A percentile compares a stretch with the other conserved stretches of the same genome.
These are phyloP conservation scores for Octonoba sinensis DNA, from an alignment of 2,888 invertebrate genomes.

Conservation along the genomic window DNA sequence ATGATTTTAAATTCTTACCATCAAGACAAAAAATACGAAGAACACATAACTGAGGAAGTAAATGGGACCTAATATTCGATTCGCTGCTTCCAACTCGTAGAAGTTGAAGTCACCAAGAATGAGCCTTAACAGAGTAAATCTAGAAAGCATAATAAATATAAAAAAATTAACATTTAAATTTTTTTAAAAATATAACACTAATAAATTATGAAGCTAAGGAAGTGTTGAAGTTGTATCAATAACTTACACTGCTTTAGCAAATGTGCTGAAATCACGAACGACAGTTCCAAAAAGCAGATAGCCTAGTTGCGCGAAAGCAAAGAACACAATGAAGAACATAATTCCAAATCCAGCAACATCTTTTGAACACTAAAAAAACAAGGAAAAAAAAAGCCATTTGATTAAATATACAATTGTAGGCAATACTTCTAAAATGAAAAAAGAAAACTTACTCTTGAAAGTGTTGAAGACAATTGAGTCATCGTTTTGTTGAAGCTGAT, in stretches of 20 bases:
- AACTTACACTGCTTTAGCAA: constrained; percentile 74
- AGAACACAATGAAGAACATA: constrained; percentile 84
- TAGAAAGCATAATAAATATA: constrained; percentile 25
- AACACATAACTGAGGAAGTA: constrained; percentile 83
- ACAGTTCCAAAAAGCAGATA: constrained; percentile 82
- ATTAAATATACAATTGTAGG: background rate
- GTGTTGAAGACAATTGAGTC: constrained; percentile 80
- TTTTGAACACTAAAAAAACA: constrained; percentile 75
- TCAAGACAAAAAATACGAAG: constrained; percentile 82
- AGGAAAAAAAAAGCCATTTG: background rate
- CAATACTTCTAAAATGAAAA: background rate
- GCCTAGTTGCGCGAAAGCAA: constrained; percentile 82
- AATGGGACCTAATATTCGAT: constrained; percentile 80
- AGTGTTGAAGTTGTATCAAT: background rate
- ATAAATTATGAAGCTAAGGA: no score
- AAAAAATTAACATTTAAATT: background rate
- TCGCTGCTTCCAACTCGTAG: constrained; percentile 77
- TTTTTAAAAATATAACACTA: background rate
- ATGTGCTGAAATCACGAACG: constrained; percentile 78
- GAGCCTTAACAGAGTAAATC: constrained; percentile 80
- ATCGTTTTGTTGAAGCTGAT: constrained; percentile 82
- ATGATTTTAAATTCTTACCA: constrained; percentile 73
- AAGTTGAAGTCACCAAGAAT: constrained; percentile 84
- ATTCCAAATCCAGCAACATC: constrained; percentile 81
- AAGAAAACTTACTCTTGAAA: constrained; percentile 74